A percentile compares a stretch with the other conserved stretches of the same genome.
phyloP scores from a whole-genome alignment of 2,797 vertebrate genomes.

The Gymnothorax reevesii region DNA sequence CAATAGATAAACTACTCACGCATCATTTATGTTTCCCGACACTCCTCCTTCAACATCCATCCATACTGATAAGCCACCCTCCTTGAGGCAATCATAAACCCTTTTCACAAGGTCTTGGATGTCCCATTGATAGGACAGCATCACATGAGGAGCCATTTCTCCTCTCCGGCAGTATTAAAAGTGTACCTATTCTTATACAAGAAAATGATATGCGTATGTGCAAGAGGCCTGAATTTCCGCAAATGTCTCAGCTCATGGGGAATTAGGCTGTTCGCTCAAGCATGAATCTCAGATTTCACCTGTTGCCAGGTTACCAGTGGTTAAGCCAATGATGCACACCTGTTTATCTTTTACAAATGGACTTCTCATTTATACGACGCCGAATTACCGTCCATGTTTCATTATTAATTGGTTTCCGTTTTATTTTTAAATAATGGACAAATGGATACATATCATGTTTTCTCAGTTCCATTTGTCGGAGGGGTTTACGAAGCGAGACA shows the following conservation, averaged over 20 bases:
- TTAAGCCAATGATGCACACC: constrained; percentile 24
- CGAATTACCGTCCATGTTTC: neutral
- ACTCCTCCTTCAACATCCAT: constrained; percentile 65
- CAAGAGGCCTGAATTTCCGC: neutral
- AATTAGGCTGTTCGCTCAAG: constrained; percentile 43
- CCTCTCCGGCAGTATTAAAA: neutral
- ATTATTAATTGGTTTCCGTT: neutral
- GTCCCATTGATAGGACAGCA: constrained; percentile 65
- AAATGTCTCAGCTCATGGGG: constrained; percentile 21
- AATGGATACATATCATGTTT: neutral
- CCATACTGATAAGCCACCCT: constrained; percentile 59
- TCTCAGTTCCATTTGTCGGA: too few species aligned
- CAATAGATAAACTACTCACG: constrained; percentile 44
- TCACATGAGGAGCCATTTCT: constrained; percentile 54
- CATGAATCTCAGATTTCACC: constrained; percentile 46
- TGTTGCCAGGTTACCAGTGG: constrained; percentile 49
- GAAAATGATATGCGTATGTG: neutral
- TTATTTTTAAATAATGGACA: neutral
- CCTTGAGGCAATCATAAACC: constrained; percentile 53
- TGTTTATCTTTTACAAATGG: neutral
- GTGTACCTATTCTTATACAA: neutral
- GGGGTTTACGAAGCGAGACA: too few species aligned
- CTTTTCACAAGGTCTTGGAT: constrained; percentile 59
- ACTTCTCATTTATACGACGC: neutral
- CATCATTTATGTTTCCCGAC: constrained; percentile 60